Conservation (phyloP, 2,113 vertebrate species). For the Dolichotis patagonum region DNA sequence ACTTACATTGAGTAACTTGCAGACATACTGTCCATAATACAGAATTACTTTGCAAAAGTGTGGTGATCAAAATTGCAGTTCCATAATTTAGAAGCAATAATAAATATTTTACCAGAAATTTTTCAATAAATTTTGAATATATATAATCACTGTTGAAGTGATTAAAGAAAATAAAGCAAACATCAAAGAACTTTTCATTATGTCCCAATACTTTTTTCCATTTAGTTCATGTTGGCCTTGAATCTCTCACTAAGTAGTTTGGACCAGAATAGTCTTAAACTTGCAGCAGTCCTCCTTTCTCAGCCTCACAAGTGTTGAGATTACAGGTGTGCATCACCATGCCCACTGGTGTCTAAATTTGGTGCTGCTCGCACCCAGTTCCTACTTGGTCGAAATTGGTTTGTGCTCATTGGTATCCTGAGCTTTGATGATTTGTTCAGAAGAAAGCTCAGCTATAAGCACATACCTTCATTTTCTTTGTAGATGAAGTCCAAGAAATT, state of each 20-base stretch:
- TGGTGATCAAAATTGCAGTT: background rate
- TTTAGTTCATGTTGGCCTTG: background rate
- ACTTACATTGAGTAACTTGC: background rate
- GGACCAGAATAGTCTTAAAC: too few species aligned
- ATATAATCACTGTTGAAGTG: background rate
- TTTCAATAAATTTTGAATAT: background rate
- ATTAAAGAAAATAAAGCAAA: background rate
- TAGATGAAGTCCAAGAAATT: fast-evolving
- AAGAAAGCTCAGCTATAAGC: background rate
- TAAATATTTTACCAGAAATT: background rate
- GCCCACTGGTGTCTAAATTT: background rate
- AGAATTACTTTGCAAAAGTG: background rate
- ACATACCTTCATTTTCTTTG: background rate
- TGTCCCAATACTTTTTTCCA: background rate
- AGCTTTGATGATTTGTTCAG: background rate
- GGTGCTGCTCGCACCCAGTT: fast-evolving
- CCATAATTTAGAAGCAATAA: background rate
- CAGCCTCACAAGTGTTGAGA: background rate
- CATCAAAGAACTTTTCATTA: background rate
- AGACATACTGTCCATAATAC: background rate
- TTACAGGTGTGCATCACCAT: background rate
- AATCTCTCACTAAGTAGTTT: background rate
- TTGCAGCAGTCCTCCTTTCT: background rate
- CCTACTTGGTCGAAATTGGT: background rate
- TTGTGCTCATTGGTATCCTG: background rate